Percentiles rank a stretch among this genome's conserved stretches.
phyloP scores from a whole-genome alignment of 2,797 vertebrate species.

The Gymnothorax javanicus region DNA sequence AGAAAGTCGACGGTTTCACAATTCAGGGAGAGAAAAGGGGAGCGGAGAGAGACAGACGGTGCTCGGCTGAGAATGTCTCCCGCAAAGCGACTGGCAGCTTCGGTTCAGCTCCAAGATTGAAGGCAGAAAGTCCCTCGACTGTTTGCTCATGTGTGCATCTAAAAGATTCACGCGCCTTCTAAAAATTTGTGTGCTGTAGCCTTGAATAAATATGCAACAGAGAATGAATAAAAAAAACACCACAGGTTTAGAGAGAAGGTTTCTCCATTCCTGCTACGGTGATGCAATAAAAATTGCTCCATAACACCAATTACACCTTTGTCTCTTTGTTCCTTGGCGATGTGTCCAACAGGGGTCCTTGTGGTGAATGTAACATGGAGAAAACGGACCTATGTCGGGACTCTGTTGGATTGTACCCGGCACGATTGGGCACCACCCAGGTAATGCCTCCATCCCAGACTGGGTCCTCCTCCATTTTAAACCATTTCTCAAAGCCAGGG shows the following conservation, averaged over 20 bases:
- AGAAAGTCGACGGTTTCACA: constrained; percentile 67
- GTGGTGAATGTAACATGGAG: constrained; percentile 99
- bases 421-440: constrained; percentile 98
- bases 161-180: not conserved
- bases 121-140: not conserved
- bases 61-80: constrained; percentile 13
- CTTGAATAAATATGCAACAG: not conserved
- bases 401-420: constrained; percentile 94
- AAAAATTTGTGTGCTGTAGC: not conserved
- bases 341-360: constrained; percentile 83
- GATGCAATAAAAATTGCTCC: constrained; percentile 49
- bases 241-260: not conserved
- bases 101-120: not conserved
- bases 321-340: constrained; percentile 10
- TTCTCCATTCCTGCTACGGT: not conserved
- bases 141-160: not conserved
- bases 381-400: constrained; percentile 98
- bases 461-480: not conserved
- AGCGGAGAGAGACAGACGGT: constrained; percentile 53
- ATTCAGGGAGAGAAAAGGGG: constrained; percentile 70
- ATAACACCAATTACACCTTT: constrained; percentile 21
- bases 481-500: constrained; percentile 24
- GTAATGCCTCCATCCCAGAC: constrained; percentile 62
- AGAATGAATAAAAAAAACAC: constrained; percentile 12
- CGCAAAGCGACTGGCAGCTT: not conserved